Evolutionary conservation across 2,888 invertebrate genomes (phyloP), one percentile per base, ranked within the genome.

Genomic region (Chelonus formosanus): DNA sequence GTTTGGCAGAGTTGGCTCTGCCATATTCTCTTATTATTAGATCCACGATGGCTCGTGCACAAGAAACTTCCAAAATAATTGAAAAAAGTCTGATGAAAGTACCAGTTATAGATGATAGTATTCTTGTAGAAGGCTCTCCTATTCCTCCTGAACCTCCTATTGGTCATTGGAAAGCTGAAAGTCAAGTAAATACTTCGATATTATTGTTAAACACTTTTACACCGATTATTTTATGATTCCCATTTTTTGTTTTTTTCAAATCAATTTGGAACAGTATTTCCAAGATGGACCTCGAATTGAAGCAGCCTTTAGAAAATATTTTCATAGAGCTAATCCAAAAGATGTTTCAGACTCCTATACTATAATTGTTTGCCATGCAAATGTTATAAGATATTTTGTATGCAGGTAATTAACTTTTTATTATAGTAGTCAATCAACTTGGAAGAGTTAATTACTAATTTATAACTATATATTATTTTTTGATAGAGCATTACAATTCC

Each of bases 331-430:
- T 3, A 88, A 90, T 50, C 89, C 92, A 0, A 86, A 87, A 0
- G 97, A 98, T 84, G 87, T 89, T 2, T 86, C 91, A 52, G 96
- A 97, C 82, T 89, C 91, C 0, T 95, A 93, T 82, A 97, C 97
- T 44, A 82, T 99, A 50, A 86, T 98, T 63, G 97, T 99, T 2
- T 98, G 98, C 75, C 99, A 99, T 84, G 98, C 95, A 3, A 99
- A 99, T 85, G 98, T 99, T 32, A 99, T 99, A 77, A 88, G 97
- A 53, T 98, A 95, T 85, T 95, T 95, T 80, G 91, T 94, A n/a
- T 95, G 95, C 88, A 89, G 92, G 20, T 20, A 20, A 20, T 20
- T 20, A 2, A 20, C 1, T 20, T 20, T 20, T 20, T 20, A 20
- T 20, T 20, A 20, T 20, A 20, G 20, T 1, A 2, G 2, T 20